Percentiles rank a stretch among this genome's conserved stretches.
phyloP scores from a whole-genome alignment of 2,888 invertebrate species.

The Timema cristinae region DNA sequence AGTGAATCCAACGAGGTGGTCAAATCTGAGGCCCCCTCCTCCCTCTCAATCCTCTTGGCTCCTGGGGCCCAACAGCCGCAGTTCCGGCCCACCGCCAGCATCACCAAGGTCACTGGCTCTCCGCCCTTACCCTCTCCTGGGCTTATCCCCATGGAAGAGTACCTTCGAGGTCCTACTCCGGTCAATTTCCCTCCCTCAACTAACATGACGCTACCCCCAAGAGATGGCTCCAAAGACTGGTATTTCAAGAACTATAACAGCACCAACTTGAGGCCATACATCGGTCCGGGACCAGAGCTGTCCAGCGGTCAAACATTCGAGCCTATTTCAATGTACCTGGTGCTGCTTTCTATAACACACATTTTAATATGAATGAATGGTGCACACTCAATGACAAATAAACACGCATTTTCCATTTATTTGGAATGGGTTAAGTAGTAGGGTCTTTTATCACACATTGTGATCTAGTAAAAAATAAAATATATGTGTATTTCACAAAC shows the following conservation, averaged over 20 bases:
- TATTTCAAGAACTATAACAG: slow-evolving; percentile 83
- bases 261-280: slow-evolving; percentile 51
- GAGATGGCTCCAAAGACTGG: slow-evolving; percentile 51
- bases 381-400: background rate
- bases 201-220: slow-evolving; percentile 23
- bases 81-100: slow-evolving; percentile 47
- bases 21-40: slow-evolving; percentile 44
- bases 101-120: slow-evolving; percentile 56
- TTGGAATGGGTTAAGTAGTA: background rate
- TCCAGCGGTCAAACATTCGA: background rate
- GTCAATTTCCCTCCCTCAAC: slow-evolving; percentile 11
- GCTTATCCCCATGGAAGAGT: slow-evolving; percentile 35
- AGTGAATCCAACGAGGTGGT: no score
- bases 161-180: slow-evolving; percentile 35
- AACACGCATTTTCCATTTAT: background rate
- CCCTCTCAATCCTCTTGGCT: slow-evolving; percentile 59
- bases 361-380: background rate
- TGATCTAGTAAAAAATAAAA: no score
- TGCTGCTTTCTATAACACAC: background rate
- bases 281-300: slow-evolving; percentile 37
- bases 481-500: no score
- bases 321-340: background rate
- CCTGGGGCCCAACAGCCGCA: slow-evolving; percentile 55
- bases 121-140: slow-evolving; percentile 36
- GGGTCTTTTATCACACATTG: no score